Evolutionary conservation across 2,113 vertebrate genomes (phyloP).

Genomic region (Gymnogyps californianus): DNA sequence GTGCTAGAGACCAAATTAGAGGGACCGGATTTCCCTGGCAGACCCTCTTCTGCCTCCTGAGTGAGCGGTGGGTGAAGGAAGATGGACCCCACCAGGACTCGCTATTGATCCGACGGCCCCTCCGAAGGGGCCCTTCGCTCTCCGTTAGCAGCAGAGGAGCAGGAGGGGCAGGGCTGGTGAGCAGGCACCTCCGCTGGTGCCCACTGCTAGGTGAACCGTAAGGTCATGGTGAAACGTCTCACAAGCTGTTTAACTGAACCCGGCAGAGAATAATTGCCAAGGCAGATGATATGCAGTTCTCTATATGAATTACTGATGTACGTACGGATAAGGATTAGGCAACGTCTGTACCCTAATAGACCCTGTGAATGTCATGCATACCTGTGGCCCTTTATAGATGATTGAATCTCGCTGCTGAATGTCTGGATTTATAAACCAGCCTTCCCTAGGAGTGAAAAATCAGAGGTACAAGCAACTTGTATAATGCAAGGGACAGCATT

Average conservation of each 20-base stretch:
- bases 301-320: background rate
- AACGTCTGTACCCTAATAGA: fast-evolving
- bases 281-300: background rate
- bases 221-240: background rate
- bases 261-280: background rate
- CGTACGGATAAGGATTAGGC: background rate
- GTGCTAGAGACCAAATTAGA: background rate
- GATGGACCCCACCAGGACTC: fast-evolving
- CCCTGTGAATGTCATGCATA: background rate
- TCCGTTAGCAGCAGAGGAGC: too few species aligned
- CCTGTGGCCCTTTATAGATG: background rate
- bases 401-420: background rate
- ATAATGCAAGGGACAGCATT: background rate
- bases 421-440: background rate
- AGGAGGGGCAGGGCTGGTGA: background rate
- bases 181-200: background rate
- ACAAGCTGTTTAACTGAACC: background rate
- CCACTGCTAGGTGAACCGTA: background rate
- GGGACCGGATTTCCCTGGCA: background rate
- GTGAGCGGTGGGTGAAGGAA: fast-evolving
- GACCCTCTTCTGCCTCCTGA: background rate
- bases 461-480: background rate
- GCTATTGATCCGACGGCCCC: fast-evolving
- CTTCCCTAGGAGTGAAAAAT: background rate
- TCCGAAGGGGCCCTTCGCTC: background rate